These are phyloP conservation scores for Escarpia spicata DNA, from an alignment of 2,888 invertebrate species.

Conservation along the genomic window DNA sequence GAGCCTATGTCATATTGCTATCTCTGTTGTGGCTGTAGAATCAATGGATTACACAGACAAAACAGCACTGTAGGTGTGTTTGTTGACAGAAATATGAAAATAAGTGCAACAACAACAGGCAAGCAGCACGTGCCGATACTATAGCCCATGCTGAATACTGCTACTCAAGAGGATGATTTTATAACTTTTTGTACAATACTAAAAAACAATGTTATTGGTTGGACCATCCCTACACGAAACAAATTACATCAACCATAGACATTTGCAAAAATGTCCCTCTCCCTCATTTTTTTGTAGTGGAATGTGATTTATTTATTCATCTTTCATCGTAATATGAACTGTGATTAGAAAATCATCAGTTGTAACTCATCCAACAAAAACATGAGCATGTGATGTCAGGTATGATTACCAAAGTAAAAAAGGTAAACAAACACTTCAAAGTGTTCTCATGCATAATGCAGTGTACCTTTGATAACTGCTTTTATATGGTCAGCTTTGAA, in stretches of 20 bases:
- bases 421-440: not conserved
- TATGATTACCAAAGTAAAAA: not conserved
- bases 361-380: too few relatives aligned
- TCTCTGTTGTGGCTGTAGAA: not conserved
- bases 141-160: too few relatives aligned
- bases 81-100: not conserved
- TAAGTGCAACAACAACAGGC: too few relatives aligned
- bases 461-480: constrained; percentile 71
- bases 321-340: not conserved
- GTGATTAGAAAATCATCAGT: not conserved
- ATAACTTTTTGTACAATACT: too few relatives aligned
- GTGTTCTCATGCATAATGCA: not conserved
- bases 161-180: too few relatives aligned
- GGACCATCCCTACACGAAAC: too few relatives aligned
- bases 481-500: constrained; percentile 82
- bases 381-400: not conserved
- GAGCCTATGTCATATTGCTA: too few relatives aligned
- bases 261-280: too few relatives aligned
- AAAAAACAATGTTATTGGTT: too few relatives aligned
- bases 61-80: not conserved
- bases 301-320: not conserved
- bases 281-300: too few relatives aligned
- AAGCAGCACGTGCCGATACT: too few relatives aligned
- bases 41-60: not conserved
- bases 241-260: too few relatives aligned